These are phyloP conservation scores for Acronicta leporina DNA, from an alignment of 2,888 invertebrate species.

Conservation along the genomic window DNA sequence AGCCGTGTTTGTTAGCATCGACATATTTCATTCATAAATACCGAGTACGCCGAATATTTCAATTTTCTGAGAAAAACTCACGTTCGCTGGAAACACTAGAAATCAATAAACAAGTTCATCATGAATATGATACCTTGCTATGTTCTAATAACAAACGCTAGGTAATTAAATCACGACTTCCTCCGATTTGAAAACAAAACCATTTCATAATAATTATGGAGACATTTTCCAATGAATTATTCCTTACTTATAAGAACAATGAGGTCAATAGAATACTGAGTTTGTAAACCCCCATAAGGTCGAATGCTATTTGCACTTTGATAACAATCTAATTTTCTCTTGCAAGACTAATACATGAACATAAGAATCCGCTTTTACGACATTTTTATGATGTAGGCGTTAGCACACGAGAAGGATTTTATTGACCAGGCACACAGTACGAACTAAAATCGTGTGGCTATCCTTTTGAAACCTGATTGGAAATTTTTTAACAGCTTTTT, in stretches of 20 bases:
- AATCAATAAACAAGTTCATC: slow-evolving; percentile 34
- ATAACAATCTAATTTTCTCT: no score
- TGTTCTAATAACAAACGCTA: slow-evolving; percentile 32
- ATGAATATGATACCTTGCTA: slow-evolving; percentile 47
- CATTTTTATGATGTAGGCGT: no score
- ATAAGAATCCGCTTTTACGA: no score
- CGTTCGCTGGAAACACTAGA: slow-evolving; percentile 33
- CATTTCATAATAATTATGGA: slow-evolving; percentile 7
- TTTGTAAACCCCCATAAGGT: no score
- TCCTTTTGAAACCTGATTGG: no score
- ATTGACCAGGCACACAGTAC: no score
- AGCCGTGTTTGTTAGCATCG: slow-evolving; percentile 22
- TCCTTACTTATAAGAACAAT: neutral
- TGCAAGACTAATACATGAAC: no score
- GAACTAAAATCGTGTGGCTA: no score
- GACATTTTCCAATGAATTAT: neutral
- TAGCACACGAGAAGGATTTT: no score
- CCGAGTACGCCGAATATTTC: slow-evolving; percentile 38
- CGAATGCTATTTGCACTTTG: no score
- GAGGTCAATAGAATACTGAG: no score
- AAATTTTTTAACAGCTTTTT: no score
- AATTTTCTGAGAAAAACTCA: slow-evolving; percentile 46
- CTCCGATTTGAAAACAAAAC: slow-evolving; percentile 32
- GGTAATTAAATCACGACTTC: slow-evolving; percentile 44
- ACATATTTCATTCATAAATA: slow-evolving; percentile 50